Evolutionary conservation across 2,113 vertebrate species (phyloP).

Genomic region (Conger conger): DNA sequence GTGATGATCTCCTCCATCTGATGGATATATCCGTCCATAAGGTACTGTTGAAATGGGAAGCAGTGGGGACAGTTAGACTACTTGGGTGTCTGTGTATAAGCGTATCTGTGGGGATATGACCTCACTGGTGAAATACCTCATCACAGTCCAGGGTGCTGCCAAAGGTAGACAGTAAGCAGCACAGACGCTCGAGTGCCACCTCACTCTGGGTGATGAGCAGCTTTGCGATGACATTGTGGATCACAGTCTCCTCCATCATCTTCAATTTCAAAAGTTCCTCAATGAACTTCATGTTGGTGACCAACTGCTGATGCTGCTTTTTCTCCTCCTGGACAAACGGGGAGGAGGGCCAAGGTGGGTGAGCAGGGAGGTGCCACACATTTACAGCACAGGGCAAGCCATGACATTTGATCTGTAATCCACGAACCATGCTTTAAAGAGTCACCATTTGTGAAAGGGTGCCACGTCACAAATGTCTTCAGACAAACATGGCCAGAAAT

Average conservation of each 20-base stretch:
- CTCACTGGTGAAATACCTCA: conserved; percentile 44
- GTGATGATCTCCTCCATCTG: conserved; percentile 84
- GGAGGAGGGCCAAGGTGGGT: too few species aligned
- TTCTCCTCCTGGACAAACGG: too few species aligned
- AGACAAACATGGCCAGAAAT: too few species aligned
- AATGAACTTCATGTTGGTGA: conserved; percentile 82
- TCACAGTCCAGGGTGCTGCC: conserved; percentile 83
- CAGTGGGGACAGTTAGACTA: background rate
- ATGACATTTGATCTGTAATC: too few species aligned
- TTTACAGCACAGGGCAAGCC: too few species aligned
- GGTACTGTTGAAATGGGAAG: conserved; percentile 57
- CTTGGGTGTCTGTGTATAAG: background rate
- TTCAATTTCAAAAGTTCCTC: conserved; percentile 81
- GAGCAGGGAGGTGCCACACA: too few species aligned
- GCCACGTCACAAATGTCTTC: too few species aligned
- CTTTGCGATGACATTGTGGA: conserved; percentile 80
- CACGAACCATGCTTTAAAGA: too few species aligned
- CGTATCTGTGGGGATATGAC: conserved; percentile 58
- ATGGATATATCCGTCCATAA: conserved; percentile 84
- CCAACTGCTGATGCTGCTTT: conserved; percentile 63
- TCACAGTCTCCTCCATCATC: conserved; percentile 81
- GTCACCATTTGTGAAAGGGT: too few species aligned
- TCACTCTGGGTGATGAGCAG: conserved; percentile 79
- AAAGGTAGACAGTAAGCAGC: conserved; percentile 77
- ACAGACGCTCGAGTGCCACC: conserved; percentile 80